phyloP scores from a whole-genome alignment of 2,797 vertebrate genomes.

The Pseudomugil tenellus region DNA sequence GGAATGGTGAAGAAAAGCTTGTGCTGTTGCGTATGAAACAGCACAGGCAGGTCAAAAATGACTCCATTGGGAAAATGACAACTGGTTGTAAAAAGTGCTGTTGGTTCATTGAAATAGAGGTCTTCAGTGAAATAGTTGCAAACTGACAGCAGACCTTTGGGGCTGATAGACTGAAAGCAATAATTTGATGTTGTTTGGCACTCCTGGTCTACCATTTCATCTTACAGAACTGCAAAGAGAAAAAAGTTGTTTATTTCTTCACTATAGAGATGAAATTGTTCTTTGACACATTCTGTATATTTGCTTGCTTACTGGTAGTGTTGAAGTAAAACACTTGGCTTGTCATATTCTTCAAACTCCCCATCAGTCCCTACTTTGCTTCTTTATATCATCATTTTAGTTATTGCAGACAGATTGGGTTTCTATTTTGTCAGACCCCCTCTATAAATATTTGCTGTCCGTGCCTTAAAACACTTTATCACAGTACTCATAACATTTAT shows the following conservation, averaged over 20 bases:
- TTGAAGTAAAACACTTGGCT: too few relatives aligned
- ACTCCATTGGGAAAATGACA: neutral
- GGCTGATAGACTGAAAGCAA: neutral
- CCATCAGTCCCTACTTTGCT: too few relatives aligned
- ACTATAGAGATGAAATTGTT: too few relatives aligned
- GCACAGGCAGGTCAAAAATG: neutral
- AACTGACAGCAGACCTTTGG: neutral
- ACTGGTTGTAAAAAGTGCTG: neutral
- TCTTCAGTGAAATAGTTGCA: neutral
- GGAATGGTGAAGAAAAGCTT: neutral
- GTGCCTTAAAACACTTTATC: too few relatives aligned
- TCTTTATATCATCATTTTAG: too few relatives aligned
- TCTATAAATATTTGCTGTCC: too few relatives aligned
- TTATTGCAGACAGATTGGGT: too few relatives aligned
- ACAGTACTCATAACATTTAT: too few relatives aligned
- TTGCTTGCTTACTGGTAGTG: too few relatives aligned
- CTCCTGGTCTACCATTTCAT: neutral
- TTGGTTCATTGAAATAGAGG: neutral
- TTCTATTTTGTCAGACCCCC: too few relatives aligned
- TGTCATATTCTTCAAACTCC: too few relatives aligned
- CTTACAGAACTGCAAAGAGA: neutral
- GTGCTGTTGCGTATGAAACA: neutral
- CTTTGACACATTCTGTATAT: too few relatives aligned
- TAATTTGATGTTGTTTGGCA: slow-evolving; percentile 1
- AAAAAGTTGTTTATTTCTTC: neutral